Percentiles rank a stretch among this genome's conserved stretches.
phyloP scores from a whole-genome alignment of 2,797 vertebrate species.

The Lepus oiostolus region DNA sequence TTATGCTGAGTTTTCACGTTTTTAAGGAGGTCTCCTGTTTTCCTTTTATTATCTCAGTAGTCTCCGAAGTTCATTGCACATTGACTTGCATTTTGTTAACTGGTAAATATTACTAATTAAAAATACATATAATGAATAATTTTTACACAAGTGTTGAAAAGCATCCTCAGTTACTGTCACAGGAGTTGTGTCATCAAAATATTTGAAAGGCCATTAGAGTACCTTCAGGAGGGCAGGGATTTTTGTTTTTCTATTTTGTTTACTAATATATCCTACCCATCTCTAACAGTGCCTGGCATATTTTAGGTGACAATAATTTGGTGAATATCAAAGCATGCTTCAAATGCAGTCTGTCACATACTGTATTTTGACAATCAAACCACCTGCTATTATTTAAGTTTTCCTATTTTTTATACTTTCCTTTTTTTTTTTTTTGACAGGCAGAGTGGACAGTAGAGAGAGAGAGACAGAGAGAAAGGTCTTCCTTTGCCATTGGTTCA shows the following conservation, averaged over 20 bases:
- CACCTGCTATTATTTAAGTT: background rate
- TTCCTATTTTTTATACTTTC: background rate
- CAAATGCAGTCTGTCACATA: background rate
- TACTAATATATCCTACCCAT: background rate
- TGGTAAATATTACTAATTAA: slow-evolving; percentile 1
- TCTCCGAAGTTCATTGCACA: background rate
- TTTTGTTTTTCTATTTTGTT: background rate
- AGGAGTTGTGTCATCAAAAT: background rate
- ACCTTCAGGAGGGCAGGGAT: background rate
- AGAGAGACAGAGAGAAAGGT: no score
- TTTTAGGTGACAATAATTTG: background rate
- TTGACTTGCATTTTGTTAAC: background rate
- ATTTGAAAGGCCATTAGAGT: background rate
- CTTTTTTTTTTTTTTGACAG: no score
- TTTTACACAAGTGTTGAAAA: background rate
- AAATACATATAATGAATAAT: background rate
- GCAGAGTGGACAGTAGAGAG: no score
- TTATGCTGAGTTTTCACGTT: background rate
- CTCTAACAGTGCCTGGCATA: background rate
- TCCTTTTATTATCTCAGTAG: background rate
- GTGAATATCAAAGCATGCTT: background rate
- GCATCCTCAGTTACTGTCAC: background rate
- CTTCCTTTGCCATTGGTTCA: no score
- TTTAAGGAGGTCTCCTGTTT: background rate
- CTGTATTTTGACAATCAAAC: background rate